Percentiles rank a stretch among this genome's conserved stretches.
Evolutionary conservation across 2,113 vertebrate genomes (phyloP).

Genomic region (Sapajus apella): DNA sequence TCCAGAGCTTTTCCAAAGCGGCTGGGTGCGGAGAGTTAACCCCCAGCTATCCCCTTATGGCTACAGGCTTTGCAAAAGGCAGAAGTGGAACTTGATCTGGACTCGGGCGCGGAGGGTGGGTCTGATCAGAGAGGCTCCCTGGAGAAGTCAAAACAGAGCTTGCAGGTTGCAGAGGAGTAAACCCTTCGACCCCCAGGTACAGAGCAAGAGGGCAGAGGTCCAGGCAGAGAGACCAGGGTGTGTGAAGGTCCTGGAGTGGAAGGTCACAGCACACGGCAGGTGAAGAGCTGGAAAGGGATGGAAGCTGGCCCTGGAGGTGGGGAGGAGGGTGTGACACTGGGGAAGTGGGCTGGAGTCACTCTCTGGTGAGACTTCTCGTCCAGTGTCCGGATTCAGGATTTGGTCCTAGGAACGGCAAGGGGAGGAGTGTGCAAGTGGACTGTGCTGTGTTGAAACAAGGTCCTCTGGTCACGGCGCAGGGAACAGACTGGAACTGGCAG

Average conservation of each 20-base stretch:
- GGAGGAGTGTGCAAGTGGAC: not conserved
- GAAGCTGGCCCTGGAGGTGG: not conserved
- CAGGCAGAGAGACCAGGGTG: not conserved
- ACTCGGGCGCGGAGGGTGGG: too few species aligned
- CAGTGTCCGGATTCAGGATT: not conserved
- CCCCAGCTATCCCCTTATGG: not conserved
- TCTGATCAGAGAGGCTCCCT: not conserved
- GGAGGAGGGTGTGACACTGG: rapidly evolving
- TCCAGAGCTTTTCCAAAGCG: not conserved
- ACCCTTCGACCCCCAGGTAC: not conserved
- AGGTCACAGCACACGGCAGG: not conserved
- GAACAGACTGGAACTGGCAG: not conserved
- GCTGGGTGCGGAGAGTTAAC: not conserved
- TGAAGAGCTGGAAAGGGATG: not conserved
- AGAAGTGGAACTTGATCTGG: not conserved
- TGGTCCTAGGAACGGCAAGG: not conserved
- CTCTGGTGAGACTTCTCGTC: not conserved
- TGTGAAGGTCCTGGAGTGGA: not conserved
- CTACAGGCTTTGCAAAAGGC: not conserved
- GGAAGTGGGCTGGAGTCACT: not conserved
- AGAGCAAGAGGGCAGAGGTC: too few species aligned
- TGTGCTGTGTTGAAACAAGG: rapidly evolving
- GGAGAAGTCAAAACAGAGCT: not conserved
- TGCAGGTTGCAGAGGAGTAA: not conserved
- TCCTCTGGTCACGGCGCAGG: not conserved